phyloP scores from a whole-genome alignment of 2,888 invertebrate genomes.

The Oscheius myriophilus region DNA sequence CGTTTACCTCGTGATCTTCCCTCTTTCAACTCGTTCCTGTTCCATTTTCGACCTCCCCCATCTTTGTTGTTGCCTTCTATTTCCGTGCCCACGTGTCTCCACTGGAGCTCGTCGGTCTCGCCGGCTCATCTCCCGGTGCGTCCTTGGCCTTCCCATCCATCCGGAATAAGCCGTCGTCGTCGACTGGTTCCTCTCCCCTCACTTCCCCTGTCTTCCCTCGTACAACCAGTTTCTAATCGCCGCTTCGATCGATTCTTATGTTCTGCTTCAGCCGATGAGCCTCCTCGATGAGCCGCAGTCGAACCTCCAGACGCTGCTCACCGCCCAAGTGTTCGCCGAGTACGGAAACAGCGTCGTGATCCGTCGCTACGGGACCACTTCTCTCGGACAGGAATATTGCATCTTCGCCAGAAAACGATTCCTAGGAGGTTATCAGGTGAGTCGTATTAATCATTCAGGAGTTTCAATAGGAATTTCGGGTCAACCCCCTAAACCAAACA shows the following conservation, averaged over 20 bases:
- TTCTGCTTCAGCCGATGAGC: slow-evolving; percentile 1
- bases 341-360: slow-evolving; percentile 15
- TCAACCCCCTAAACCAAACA: too few relatives aligned
- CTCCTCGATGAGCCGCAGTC: slow-evolving; percentile 18
- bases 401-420: slow-evolving; percentile 41
- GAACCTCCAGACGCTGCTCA: slow-evolving; percentile 21
- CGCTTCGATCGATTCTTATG: not conserved
- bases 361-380: slow-evolving; percentile 38
- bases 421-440: slow-evolving; percentile 46
- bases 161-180: slow-evolving; percentile 18
- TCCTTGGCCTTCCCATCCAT: slow-evolving; percentile 21
- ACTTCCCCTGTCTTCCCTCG: too few relatives aligned
- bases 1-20: not conserved
- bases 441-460: not conserved
- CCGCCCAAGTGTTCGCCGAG: slow-evolving; percentile 25
- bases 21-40: not conserved
- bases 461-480: too few relatives aligned
- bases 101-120: slow-evolving; percentile 38
- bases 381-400: slow-evolving; percentile 49
- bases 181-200: too few relatives aligned
- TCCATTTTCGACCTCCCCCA: slow-evolving; percentile 31
- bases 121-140: slow-evolving; percentile 29
- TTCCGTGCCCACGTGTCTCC: slow-evolving; percentile 37
- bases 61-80: slow-evolving; percentile 32
- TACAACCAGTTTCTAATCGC: too few relatives aligned